These are phyloP conservation scores for Etheostoma cragini DNA, from an alignment of 2,113 vertebrate genomes.

Conservation along the genomic window DNA sequence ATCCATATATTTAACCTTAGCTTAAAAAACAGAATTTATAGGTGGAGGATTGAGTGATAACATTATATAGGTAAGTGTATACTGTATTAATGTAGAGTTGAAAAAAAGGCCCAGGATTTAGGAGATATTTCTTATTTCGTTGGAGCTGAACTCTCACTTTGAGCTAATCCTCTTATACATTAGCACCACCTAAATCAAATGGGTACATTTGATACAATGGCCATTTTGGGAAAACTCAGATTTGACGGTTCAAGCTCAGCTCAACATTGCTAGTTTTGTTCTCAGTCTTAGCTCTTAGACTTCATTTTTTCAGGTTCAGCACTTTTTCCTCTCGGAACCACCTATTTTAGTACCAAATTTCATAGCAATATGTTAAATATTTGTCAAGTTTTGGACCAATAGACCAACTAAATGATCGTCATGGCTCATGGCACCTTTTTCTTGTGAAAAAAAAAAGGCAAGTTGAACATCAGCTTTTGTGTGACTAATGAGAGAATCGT, in stretches of 20 bases:
- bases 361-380: too few species aligned
- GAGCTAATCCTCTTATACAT: neutral
- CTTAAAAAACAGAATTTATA: neutral
- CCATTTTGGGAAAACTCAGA: neutral
- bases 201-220: neutral
- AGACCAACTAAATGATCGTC: too few species aligned
- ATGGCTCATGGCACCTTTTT: neutral
- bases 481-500: slow-evolving; percentile 34
- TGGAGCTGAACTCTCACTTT: neutral
- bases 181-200: neutral
- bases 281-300: neutral
- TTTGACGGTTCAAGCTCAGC: neutral
- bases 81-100: neutral
- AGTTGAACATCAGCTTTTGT: slow-evolving; percentile 7
- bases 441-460: neutral
- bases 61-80: neutral
- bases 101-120: neutral
- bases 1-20: neutral
- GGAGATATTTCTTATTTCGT: neutral
- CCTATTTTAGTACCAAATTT: too few species aligned
- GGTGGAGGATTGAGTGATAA: neutral
- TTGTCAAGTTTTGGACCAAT: too few species aligned
- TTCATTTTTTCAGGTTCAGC: neutral
- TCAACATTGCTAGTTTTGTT: neutral
- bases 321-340: neutral